A percentile compares a stretch with the other conserved stretches of the same genome.
Conservation (phyloP, 2,113 vertebrate genomes). For the Corvus moneduloides region DNA sequence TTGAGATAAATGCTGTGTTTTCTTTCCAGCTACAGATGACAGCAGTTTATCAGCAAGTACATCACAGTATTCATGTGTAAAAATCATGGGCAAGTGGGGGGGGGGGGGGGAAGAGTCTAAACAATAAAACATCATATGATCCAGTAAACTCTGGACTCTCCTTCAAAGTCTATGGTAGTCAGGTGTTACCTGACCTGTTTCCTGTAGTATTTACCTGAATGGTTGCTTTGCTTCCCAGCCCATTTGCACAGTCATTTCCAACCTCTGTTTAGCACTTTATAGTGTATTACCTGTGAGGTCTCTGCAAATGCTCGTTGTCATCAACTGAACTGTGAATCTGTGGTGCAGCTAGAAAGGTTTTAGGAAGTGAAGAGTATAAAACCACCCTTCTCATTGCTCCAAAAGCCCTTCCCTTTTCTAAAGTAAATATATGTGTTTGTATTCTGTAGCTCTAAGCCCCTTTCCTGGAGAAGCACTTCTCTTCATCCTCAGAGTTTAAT, state of each 20-base stretch:
- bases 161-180: background rate
- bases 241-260: background rate
- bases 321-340: background rate
- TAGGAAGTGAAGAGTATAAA: background rate
- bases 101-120: background rate
- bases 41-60: background rate
- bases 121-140: background rate
- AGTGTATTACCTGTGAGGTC: background rate
- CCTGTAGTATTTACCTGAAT: background rate
- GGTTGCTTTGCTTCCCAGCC: background rate
- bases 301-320: background rate
- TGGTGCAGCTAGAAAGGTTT: background rate
- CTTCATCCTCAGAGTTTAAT: background rate
- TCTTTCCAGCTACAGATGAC: background rate
- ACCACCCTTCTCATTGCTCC: background rate
- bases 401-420: background rate
- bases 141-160: background rate
- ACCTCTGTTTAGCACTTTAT: background rate
- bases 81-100: accelerated
- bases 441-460: background rate
- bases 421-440: background rate
- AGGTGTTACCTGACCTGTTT: background rate
- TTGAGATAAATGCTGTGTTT: background rate
- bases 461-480: background rate
- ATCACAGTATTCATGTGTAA: background rate